A percentile compares a stretch with the other conserved stretches of the same genome.
Conservation (phyloP, 2,888 invertebrate species). For the Hoplodrina blanda region DNA sequence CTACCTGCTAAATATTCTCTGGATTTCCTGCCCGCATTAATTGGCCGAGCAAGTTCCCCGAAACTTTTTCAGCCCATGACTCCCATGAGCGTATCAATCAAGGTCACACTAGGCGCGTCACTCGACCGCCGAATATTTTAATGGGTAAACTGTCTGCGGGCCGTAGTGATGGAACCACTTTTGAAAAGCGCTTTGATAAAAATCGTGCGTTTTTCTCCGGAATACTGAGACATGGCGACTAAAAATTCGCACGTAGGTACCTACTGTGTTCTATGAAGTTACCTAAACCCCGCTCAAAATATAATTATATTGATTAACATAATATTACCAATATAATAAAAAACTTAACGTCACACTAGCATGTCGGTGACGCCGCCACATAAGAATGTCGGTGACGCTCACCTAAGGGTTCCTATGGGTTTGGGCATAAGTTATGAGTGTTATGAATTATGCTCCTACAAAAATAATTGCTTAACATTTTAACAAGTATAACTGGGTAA, state of each 20-base stretch:
- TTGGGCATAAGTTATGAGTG: too few relatives aligned
- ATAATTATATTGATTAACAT: too few relatives aligned
- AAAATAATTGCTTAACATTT: too few relatives aligned
- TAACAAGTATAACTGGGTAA: not conserved
- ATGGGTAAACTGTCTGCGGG: constrained; percentile 7
- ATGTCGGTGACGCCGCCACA: too few relatives aligned
- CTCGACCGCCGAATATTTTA: not conserved
- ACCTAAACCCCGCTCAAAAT: too few relatives aligned
- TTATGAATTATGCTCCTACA: too few relatives aligned
- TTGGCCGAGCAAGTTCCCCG: constrained; percentile 7
- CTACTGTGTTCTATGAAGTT: not conserved
- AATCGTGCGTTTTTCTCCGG: constrained; percentile 5
- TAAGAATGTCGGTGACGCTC: too few relatives aligned
- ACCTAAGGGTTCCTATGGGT: too few relatives aligned
- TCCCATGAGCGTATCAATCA: constrained; percentile 22
- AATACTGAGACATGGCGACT: not conserved
- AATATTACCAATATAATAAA: too few relatives aligned
- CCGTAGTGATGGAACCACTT: not conserved
- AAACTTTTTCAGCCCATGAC: constrained; percentile 14
- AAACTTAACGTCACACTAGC: too few relatives aligned
- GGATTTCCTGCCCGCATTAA: constrained; percentile 1
- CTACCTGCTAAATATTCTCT: constrained; percentile 11
- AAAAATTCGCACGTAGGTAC: constrained; percentile 1
- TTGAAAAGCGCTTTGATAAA: constrained; percentile 16
- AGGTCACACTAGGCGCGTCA: constrained; percentile 7